These are phyloP conservation scores for Biston betularia DNA, from an alignment of 2,888 invertebrate genomes.

Conservation along the genomic window DNA sequence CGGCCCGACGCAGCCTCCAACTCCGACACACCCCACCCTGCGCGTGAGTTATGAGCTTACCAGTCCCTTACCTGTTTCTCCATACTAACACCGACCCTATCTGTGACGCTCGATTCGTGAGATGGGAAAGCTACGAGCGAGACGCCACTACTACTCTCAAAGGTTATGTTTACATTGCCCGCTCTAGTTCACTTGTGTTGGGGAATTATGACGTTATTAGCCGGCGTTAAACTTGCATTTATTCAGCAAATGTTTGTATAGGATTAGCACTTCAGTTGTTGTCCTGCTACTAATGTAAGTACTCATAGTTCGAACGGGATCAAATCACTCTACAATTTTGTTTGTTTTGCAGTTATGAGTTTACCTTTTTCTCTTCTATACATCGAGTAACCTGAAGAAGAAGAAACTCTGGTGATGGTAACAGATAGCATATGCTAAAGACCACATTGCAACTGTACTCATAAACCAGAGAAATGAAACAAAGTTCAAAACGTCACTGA, in stretches of 20 bases:
- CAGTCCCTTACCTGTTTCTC: conserved; percentile 46
- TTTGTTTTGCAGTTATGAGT: no score
- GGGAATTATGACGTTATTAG: conserved; percentile 43
- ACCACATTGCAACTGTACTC: no score
- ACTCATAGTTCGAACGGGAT: neutral
- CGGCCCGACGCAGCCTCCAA: conserved; percentile 72
- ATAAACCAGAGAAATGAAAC: no score
- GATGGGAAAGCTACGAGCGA: conserved; percentile 59
- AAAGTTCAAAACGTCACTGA: no score
- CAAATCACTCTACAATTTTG: neutral
- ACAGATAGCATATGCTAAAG: no score
- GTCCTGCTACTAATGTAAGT: neutral
- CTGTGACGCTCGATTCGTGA: conserved; percentile 45
- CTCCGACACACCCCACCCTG: conserved; percentile 70
- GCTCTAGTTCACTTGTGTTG: conserved; percentile 45
- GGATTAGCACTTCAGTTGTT: conserved; percentile 27
- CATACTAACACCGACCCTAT: conserved; percentile 16
- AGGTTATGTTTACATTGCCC: conserved; percentile 64
- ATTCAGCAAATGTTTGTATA: conserved; percentile 36
- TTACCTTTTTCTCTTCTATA: no score
- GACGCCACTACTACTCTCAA: conserved; percentile 58
- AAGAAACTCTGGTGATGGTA: no score
- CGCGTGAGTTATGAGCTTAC: conserved; percentile 79
- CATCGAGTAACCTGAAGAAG: no score
- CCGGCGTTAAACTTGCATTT: conserved; percentile 34